Conservation (phyloP, 2,888 invertebrate species). For the Arctia plantaginis region DNA sequence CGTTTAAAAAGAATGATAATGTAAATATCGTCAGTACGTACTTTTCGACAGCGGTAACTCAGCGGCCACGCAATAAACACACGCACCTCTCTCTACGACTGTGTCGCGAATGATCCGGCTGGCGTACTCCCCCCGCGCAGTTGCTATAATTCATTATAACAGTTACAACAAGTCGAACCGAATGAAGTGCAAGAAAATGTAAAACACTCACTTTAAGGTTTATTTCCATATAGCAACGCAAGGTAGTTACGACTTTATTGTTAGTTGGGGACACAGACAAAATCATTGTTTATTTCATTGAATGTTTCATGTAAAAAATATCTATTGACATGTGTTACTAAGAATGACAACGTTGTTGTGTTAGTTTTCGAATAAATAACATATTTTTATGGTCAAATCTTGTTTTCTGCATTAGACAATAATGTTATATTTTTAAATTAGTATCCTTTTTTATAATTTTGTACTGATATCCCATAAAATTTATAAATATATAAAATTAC, state of each 20-base stretch:
- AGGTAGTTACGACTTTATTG: conserved; percentile 23
- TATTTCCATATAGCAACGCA: conserved; percentile 22
- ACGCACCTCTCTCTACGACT: conserved; percentile 20
- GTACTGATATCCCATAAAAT: background rate
- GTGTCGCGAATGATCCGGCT: conserved; percentile 2
- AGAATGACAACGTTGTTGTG: background rate
- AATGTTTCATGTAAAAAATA: background rate
- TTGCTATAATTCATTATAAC: background rate
- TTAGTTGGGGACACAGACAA: conserved; percentile 21
- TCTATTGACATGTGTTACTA: background rate
- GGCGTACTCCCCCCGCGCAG: background rate
- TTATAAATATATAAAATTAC: too few species aligned
- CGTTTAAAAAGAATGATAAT: conserved; percentile 14
- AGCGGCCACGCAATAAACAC: conserved; percentile 20
- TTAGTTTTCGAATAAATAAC: background rate
- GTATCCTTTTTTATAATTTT: background rate
- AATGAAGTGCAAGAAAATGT: conserved; percentile 1
- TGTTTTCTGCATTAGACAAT: background rate
- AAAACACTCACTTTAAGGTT: conserved; percentile 18
- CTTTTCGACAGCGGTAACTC: conserved; percentile 23
- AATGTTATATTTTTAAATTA: background rate
- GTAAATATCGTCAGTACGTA: conserved; percentile 17
- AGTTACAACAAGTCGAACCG: background rate
- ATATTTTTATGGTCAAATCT: background rate
- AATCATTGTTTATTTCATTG: conserved; percentile 2